Conservation (phyloP, 2,797 vertebrate species). For the Aplochiton taeniatus region DNA sequence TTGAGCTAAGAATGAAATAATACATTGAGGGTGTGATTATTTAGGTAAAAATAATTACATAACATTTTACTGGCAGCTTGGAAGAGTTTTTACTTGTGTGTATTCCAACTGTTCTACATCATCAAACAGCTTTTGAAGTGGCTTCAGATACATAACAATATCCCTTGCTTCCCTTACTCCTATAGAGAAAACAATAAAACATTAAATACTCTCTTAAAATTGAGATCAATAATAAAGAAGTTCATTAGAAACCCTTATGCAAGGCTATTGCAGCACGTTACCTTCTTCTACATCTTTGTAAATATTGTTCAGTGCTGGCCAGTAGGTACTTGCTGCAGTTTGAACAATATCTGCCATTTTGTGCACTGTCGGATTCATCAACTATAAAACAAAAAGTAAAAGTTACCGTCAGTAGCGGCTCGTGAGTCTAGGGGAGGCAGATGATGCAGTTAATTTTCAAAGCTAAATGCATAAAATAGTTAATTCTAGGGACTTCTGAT, state of each 20-base stretch:
- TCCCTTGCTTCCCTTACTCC: conserved; percentile 75
- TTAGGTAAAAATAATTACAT: background rate
- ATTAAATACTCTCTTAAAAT: background rate
- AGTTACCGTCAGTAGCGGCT: too few relatives aligned
- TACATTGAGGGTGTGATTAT: background rate
- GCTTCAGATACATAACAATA: conserved; percentile 67
- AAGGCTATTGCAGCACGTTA: conserved; percentile 25
- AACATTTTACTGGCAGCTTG: background rate
- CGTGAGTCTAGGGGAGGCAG: background rate
- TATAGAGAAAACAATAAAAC: conserved; percentile 26
- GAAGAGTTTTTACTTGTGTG: conserved; percentile 34
- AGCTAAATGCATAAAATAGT: too few relatives aligned
- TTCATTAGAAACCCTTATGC: too few relatives aligned
- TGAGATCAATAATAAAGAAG: too few relatives aligned
- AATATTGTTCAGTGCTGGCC: conserved; percentile 62
- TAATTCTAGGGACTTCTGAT: too few relatives aligned
- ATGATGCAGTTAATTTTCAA: too few relatives aligned
- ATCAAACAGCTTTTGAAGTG: conserved; percentile 63
- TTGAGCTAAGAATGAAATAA: conserved; percentile 59
- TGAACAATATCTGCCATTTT: conserved; percentile 67
- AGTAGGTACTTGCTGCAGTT: conserved; percentile 72
- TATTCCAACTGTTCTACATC: conserved; percentile 71
- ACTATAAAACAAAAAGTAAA: conserved; percentile 38
- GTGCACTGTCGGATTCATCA: conserved; percentile 64
- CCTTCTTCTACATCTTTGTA: conserved; percentile 60